Evolutionary conservation across 2,888 invertebrate species (phyloP), one percentile per base, ranked within the genome.

Genomic region (Salticus scenicus): DNA sequence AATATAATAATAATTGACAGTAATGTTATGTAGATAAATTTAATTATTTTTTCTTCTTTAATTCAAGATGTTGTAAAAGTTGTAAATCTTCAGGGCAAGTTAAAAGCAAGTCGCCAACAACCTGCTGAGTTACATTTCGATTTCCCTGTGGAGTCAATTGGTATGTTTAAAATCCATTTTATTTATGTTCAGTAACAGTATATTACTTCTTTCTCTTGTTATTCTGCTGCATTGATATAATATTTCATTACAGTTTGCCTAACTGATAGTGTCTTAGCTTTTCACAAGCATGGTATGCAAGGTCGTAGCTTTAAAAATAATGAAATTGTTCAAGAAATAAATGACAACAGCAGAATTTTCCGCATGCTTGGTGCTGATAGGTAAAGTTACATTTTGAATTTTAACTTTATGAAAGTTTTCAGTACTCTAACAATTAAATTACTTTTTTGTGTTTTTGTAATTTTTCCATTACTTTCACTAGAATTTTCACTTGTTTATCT

Each of bases 201-300:
- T n/a, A n/a, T 51, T 51, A 20, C 12, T 51, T 14, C n/a, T 7
- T 20, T 0, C 51, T 51, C 5, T 67, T 51, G 63, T 51, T 7
- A n/a, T 51, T 51, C 51, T 51, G n/a, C 7, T 2, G 14, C 20
- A 17, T 28, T 30, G 2, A 47, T 47, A n/a, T 1, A 2, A 51
- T 8, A 20, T 51, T 20, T 17, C n/a, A n/a, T 89, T 88, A 0
- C 92, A 98, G 98, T 99, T 90, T 97, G 97, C 91, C 93, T 99
- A 89, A 96, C 96, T 89, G 99, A 99, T 92, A 98, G 98, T 90
- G 96, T 99, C 90, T 93, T 99, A 90, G 99, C 98, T 89, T 99
- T 99, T 93, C 98, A 99, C 92, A 96, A 96, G 89, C 96, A 99
- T 92, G 99, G 99, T 90, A 95, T 99, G 93, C 96, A 98, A 93